These are phyloP conservation scores for Atethmia centrago DNA, from an alignment of 2,888 invertebrate species.

Conservation along the genomic window DNA sequence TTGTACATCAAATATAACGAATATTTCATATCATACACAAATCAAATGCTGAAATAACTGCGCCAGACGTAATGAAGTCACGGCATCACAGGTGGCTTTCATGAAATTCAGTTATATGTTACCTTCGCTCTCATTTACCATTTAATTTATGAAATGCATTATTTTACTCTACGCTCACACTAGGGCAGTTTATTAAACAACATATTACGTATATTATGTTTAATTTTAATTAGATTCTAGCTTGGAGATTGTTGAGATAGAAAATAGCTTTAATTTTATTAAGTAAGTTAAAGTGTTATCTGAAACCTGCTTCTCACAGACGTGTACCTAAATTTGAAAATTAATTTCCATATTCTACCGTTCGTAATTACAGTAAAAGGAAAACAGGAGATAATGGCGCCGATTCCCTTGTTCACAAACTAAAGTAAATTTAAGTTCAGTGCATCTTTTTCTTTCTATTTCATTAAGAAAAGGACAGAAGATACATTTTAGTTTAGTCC, in stretches of 20 bases:
- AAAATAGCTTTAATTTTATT: background rate
- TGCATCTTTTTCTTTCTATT: too few species aligned
- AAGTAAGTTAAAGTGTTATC: background rate
- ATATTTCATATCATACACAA: slow-evolving; percentile 42
- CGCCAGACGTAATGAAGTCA: slow-evolving; percentile 56
- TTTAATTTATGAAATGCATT: slow-evolving; percentile 63
- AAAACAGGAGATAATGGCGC: background rate
- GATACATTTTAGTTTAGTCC: too few species aligned
- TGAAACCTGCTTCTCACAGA: background rate
- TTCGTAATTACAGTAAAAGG: background rate
- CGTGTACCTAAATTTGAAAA: background rate
- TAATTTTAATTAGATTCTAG: slow-evolving; percentile 34
- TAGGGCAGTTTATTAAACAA: slow-evolving; percentile 27
- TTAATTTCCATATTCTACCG: background rate
- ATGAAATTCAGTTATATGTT: slow-evolving; percentile 64
- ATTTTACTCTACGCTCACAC: slow-evolving; percentile 31
- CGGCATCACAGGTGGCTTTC: slow-evolving; percentile 50
- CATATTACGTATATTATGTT: slow-evolving; percentile 16
- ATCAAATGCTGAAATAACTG: slow-evolving; percentile 45
- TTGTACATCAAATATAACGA: slow-evolving; percentile 32
- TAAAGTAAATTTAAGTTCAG: too few species aligned
- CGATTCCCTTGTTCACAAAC: too few species aligned
- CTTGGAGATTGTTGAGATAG: background rate
- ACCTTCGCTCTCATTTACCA: slow-evolving; percentile 46
- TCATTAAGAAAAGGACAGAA: too few species aligned